Evolutionary conservation across 2,888 invertebrate species (phyloP).

Genomic region (Amitus sp.): DNA sequence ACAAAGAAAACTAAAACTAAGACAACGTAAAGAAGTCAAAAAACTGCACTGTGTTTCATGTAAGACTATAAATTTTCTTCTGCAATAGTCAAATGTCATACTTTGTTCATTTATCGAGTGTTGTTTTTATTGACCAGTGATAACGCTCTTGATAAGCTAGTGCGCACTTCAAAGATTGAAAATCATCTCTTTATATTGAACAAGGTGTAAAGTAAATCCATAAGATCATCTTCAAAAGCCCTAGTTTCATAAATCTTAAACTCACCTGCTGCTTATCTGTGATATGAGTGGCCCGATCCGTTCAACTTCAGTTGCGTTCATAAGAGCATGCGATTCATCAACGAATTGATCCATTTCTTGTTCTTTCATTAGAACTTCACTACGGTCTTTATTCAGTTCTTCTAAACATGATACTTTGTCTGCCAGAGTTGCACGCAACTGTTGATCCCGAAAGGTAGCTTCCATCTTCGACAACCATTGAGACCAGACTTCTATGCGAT

Average conservation of each 20-base stretch:
- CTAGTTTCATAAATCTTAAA: slow-evolving; percentile 2
- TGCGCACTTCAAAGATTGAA: too few species aligned
- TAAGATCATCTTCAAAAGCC: too few species aligned
- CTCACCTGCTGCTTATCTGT: slow-evolving; percentile 83
- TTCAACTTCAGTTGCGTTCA: slow-evolving; percentile 86
- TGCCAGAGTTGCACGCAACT: slow-evolving; percentile 79
- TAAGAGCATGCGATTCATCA: slow-evolving; percentile 87
- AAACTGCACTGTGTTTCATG: too few species aligned
- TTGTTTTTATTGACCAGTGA: too few species aligned
- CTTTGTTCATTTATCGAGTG: too few species aligned
- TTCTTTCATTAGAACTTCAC: slow-evolving; percentile 82
- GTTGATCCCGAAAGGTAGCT: slow-evolving; percentile 86
- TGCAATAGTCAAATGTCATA: too few species aligned
- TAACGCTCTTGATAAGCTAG: too few species aligned
- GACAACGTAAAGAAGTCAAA: too few species aligned
- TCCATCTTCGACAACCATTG: slow-evolving; percentile 90
- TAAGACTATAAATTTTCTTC: too few species aligned
- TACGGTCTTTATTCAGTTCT: slow-evolving; percentile 78
- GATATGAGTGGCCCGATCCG: slow-evolving; percentile 87
- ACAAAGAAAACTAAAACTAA: too few species aligned
- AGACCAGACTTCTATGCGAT: slow-evolving; percentile 80
- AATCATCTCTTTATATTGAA: too few species aligned
- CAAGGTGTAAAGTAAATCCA: too few species aligned
- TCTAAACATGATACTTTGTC: slow-evolving; percentile 84
- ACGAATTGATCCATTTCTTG: slow-evolving; percentile 87